A percentile compares a stretch with the other conserved stretches of the same genome.
phyloP scores from a whole-genome alignment of 2,888 invertebrate species.

The Aleiodes leptofemur region DNA sequence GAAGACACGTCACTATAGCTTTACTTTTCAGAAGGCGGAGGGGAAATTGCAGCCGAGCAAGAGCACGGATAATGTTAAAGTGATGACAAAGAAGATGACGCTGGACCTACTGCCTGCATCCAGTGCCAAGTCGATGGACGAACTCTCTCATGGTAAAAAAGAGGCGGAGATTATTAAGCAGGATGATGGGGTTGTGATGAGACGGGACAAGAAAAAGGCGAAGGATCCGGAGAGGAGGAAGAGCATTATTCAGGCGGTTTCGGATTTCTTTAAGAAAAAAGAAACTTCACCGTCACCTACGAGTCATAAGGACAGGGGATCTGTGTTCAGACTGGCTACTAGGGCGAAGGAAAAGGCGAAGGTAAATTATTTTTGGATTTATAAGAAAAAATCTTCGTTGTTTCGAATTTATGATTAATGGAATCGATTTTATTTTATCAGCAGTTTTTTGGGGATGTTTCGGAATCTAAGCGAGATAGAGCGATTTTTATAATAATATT shows the following conservation, averaged over 20 bases:
- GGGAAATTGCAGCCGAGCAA: conserved; percentile 70
- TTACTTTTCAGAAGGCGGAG: conserved; percentile 56
- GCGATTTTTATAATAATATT: too few relatives aligned
- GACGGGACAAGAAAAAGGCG: conserved; percentile 76
- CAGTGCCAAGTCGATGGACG: conserved; percentile 71
- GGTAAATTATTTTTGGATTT: conserved; percentile 73
- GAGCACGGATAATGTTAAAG: conserved; percentile 72
- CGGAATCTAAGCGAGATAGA: too few relatives aligned
- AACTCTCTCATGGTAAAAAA: conserved; percentile 56
- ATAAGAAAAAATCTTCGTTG: neutral
- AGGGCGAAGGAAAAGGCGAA: conserved; percentile 81
- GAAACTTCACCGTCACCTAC: conserved; percentile 76
- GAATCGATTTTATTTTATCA: too few relatives aligned
- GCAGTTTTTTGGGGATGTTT: too few relatives aligned
- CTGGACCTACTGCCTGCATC: conserved; percentile 58
- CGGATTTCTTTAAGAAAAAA: conserved; percentile 88
- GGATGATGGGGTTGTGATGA: conserved; percentile 59
- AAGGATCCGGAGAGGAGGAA: conserved; percentile 85
- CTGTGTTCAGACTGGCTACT: conserved; percentile 79
- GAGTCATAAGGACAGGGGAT: conserved; percentile 76
- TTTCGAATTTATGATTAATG: neutral
- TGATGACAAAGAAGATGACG: conserved; percentile 61
- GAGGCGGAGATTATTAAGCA: conserved; percentile 32
- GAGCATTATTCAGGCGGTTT: conserved; percentile 89
- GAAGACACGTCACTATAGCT: conserved; percentile 62